Conservation (phyloP, 2,797 vertebrate species). For the Limosa lapponica region DNA sequence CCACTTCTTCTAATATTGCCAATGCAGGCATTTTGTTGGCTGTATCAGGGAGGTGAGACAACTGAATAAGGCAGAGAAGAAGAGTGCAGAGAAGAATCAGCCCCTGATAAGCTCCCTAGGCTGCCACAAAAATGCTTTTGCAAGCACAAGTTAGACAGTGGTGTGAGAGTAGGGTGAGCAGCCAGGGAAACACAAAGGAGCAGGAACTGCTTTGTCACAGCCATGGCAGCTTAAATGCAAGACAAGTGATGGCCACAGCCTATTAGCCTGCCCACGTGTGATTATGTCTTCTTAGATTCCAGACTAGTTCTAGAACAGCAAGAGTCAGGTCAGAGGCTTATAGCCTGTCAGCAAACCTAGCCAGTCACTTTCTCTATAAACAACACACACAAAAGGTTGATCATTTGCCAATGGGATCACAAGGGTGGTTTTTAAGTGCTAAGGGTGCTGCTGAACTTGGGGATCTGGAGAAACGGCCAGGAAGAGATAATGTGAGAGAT, state of each 20-base stretch:
- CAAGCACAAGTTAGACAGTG: neutral
- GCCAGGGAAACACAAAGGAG: neutral
- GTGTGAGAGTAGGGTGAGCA: fast-evolving
- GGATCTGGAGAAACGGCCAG: neutral
- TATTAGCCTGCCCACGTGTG: neutral
- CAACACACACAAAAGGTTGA: neutral
- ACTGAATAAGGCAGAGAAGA: neutral
- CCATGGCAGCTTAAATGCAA: neutral
- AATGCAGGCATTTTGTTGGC: neutral
- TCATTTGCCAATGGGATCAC: neutral
- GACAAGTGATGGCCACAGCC: neutral
- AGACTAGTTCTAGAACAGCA: neutral
- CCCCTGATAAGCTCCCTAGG: neutral
- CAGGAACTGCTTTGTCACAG: neutral
- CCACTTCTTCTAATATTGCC: neutral
- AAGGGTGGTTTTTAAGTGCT: neutral
- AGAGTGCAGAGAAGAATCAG: fast-evolving
- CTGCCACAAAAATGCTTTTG: neutral
- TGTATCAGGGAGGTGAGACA: neutral
- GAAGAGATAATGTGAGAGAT: neutral
- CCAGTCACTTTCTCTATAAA: neutral
- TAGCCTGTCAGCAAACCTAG: neutral
- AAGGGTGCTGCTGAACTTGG: neutral
- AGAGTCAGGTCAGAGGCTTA: neutral
- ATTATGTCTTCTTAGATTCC: neutral